phyloP scores from a whole-genome alignment of 2,797 vertebrate species.

The Columba guinea region DNA sequence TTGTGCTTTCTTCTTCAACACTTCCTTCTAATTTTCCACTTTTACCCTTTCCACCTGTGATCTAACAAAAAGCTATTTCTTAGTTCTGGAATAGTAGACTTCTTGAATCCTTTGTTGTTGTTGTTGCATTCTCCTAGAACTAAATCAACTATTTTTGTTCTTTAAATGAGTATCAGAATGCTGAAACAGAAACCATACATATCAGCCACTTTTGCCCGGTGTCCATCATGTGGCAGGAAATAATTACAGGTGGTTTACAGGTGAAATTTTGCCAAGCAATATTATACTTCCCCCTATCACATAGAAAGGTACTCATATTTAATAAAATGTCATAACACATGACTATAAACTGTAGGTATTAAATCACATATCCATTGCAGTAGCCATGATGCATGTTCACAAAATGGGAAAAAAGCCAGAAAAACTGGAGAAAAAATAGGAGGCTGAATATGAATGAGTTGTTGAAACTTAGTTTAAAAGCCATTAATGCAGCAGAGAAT shows the following conservation, averaged over 20 bases:
- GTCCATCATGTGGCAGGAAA: neutral
- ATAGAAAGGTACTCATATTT: neutral
- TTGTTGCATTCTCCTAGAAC: neutral
- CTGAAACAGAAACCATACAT: neutral
- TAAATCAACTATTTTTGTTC: neutral
- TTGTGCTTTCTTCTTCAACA: neutral
- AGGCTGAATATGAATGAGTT: neutral
- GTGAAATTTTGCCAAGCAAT: neutral
- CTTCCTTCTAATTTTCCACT: neutral
- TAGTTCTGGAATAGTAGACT: neutral
- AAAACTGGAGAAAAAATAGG: neutral
- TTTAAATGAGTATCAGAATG: neutral
- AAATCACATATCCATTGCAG: neutral
- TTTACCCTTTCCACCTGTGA: neutral
- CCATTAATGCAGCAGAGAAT: neutral
- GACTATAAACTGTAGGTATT: neutral
- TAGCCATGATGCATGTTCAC: neutral
- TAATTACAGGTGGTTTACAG: neutral
- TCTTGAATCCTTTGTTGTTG: neutral
- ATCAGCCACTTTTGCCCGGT: neutral
- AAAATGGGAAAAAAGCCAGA: neutral
- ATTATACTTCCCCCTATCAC: neutral
- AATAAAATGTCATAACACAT: neutral
- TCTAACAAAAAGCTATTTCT: neutral
- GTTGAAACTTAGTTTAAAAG: neutral